These are phyloP conservation scores for Rhopilema esculentum DNA, from an alignment of 30 jellyfish, hydroid and myxozoan genomes.

Conservation along the genomic window DNA sequence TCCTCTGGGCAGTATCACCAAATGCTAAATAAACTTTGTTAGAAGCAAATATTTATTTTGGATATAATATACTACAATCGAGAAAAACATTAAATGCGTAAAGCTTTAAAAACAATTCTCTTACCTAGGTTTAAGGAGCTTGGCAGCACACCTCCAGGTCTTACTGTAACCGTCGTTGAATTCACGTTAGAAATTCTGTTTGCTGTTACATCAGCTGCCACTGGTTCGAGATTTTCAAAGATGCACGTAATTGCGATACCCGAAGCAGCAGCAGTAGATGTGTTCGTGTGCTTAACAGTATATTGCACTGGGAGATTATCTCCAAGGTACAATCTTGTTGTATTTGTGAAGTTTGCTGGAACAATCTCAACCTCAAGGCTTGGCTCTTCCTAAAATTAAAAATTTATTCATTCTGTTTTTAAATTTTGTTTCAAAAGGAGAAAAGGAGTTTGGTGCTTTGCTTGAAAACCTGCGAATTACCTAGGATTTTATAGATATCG, in stretches of 20 bases:
- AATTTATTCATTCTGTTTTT: background rate
- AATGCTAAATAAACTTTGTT: too few species aligned
- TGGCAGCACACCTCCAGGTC: background rate
- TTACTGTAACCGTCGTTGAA: slow-evolving; percentile 19
- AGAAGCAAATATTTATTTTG: background rate
- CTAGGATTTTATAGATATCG: too few species aligned
- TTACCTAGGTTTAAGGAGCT: slow-evolving; percentile 3
- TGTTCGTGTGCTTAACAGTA: slow-evolving; percentile 67
- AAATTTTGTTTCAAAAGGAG: too few species aligned
- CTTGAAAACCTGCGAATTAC: too few species aligned
- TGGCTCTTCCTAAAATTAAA: slow-evolving; percentile 77
- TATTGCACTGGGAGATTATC: slow-evolving; percentile 54
- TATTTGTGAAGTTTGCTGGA: slow-evolving; percentile 61
- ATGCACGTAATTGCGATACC: slow-evolving; percentile 38
- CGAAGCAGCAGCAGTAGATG: slow-evolving; percentile 73
- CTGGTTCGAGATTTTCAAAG: slow-evolving; percentile 41
- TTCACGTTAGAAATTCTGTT: background rate
- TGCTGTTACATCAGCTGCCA: slow-evolving; percentile 25
- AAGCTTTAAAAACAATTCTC: background rate
- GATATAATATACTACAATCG: too few species aligned
- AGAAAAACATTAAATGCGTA: background rate
- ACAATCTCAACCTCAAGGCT: slow-evolving; percentile 54
- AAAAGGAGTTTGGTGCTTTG: too few species aligned
- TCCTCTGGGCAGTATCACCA: too few species aligned
- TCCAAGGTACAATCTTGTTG: slow-evolving; percentile 69